Conservation (phyloP, 2,797 vertebrate species). For the Hafferia zeledoni region DNA sequence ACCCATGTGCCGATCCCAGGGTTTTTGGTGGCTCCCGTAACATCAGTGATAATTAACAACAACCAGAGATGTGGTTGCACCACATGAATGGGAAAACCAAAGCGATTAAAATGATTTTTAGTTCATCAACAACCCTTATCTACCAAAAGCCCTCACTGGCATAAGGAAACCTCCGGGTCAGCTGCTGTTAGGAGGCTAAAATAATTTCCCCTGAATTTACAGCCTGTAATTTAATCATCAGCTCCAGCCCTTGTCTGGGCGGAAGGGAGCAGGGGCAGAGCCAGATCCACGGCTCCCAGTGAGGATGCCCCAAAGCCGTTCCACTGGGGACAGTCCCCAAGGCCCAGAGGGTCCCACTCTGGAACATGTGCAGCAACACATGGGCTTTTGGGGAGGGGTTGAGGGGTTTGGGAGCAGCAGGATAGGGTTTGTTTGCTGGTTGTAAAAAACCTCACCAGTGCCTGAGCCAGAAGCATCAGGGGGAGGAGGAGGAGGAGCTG, state of each 20-base stretch:
- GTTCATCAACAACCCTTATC: neutral
- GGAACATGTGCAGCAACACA: rapidly evolving
- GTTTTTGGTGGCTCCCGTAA: neutral
- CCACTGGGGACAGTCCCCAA: rapidly evolving
- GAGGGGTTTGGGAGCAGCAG: neutral
- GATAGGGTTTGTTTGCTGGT: neutral
- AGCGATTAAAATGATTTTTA: neutral
- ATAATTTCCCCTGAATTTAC: constrained; percentile 63
- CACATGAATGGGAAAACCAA: neutral
- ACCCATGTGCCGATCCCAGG: neutral
- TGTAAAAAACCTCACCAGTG: neutral
- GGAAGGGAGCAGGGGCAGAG: neutral
- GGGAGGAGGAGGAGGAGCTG: constrained; percentile 31
- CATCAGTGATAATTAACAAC: neutral
- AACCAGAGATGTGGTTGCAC: neutral
- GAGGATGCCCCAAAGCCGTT: neutral
- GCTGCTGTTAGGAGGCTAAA: constrained; percentile 50
- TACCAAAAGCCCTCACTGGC: neutral
- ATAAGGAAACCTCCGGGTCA: neutral
- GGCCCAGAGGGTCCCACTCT: neutral
- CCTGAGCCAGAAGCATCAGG: neutral
- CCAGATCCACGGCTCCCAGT: neutral
- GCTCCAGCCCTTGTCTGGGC: constrained; percentile 22
- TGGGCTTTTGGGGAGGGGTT: neutral
- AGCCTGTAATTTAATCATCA: constrained; percentile 67